Evolutionary conservation across 2,797 vertebrate genomes (phyloP).

Genomic region (Heterohyrax brucei): DNA sequence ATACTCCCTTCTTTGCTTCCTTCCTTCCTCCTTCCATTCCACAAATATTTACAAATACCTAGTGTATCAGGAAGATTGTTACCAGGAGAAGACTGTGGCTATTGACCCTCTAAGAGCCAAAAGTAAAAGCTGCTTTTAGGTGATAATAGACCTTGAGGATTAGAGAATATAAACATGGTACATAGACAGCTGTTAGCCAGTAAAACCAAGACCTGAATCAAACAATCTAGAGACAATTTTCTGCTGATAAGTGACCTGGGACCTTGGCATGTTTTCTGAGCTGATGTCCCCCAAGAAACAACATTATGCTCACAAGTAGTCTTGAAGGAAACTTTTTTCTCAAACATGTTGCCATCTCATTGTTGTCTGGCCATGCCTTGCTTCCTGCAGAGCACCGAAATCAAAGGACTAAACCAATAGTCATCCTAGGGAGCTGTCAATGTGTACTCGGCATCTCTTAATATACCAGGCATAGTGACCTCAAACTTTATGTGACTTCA

Average conservation of each 20-base stretch:
- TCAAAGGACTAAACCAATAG: neutral
- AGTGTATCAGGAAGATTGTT: slow-evolving; percentile 63
- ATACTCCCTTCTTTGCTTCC: neutral
- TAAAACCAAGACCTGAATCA: neutral
- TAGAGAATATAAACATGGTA: slow-evolving; percentile 22
- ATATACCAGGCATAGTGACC: neutral
- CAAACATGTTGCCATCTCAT: neutral
- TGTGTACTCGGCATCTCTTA: neutral
- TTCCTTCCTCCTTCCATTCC: neutral
- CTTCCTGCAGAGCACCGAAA: neutral
- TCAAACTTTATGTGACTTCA: neutral
- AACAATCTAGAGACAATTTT: slow-evolving; percentile 25
- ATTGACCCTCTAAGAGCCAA: slow-evolving; percentile 41
- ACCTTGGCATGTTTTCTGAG: slow-evolving; percentile 53
- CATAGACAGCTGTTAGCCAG: slow-evolving; percentile 22
- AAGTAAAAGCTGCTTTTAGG: slow-evolving; percentile 71
- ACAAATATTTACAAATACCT: slow-evolving; percentile 71
- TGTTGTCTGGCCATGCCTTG: neutral
- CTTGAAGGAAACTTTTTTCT: slow-evolving; percentile 32
- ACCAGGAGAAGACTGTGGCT: slow-evolving; percentile 42
- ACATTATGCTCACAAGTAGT: neutral
- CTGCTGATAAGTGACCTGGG: neutral
- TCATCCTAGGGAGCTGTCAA: neutral
- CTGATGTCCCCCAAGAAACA: slow-evolving; percentile 49
- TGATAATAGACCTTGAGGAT: slow-evolving; percentile 63